Base-by-base conservation (phyloP, 2,113 vertebrate genomes). In the Chionis minor region DNA sequence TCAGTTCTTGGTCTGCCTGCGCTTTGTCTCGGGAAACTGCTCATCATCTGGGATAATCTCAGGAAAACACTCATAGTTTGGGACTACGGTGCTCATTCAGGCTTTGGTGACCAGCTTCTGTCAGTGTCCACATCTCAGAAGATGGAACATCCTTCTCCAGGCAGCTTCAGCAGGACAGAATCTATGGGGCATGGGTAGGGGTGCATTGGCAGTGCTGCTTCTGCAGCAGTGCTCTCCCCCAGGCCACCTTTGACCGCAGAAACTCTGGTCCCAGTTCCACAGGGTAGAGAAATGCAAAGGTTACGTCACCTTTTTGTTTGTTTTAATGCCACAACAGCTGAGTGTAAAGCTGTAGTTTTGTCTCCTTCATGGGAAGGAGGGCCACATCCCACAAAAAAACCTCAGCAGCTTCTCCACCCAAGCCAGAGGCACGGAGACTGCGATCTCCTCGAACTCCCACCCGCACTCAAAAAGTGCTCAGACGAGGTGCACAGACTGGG, bases 401-500 rank as follows among this genome's bases (percentile, higher is more conserved):
- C 17, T 67, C 24, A 54, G 18, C 79, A 84, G 42, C 42, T 75
- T n/a, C 49, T 58, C 22, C 26, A 8, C 28, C 21, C 26, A 54
- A 22, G 10, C 12, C 61, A 58, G 33, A 58, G 9, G 49, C 40
- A 14, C 3, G 33, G 66, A 52, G 12, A 8, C 14, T 20, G 58
- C 12, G 28, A 30, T 16, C 33, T 58, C 44, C 67, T 47, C 62
- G 10, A 38, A 14, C 28, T 38, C 54, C 28, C 35, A 51, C 9
- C 19, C 27, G 2, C 10, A 2, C 12, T 23, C 18, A 12, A 23
- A 5, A 10, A 14, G 10, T 3, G 27, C 32, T 30, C 52, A 38
- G 32, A 40, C 10, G 12, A 84, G 42, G 49, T 61, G 69, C 21
- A 30, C 0, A 1, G 38, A 9, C 10, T 1, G 2, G 42, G 78